phyloP scores from a whole-genome alignment of 2,888 invertebrate species.

The Ischnura elegans region DNA sequence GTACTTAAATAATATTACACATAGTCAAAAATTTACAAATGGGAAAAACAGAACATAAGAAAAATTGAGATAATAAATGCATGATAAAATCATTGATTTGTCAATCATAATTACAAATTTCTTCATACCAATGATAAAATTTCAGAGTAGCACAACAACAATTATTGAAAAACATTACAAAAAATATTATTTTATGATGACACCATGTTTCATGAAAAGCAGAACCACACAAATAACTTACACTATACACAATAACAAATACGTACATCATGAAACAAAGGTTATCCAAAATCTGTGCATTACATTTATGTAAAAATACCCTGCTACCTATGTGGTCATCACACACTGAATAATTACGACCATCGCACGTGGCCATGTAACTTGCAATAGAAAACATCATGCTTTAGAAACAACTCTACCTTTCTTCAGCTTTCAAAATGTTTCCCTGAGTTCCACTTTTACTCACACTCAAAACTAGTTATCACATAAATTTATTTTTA shows the following conservation, averaged over 20 bases:
- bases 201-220: conserved; percentile 25
- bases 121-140: background rate
- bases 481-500: conserved; percentile 41
- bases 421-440: background rate
- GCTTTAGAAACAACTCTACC: conserved; percentile 1
- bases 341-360: conserved; percentile 22
- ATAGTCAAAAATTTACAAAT: conserved; percentile 55
- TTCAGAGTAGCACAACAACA: background rate
- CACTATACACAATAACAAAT: conserved; percentile 9
- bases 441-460: conserved; percentile 56
- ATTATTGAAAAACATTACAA: conserved; percentile 2
- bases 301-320: background rate
- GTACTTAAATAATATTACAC: conserved; percentile 61
- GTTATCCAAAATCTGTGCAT: conserved; percentile 44
- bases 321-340: conserved; percentile 44
- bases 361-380: background rate
- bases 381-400: conserved; percentile 22
- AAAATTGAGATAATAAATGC: conserved; percentile 46
- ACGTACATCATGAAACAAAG: background rate
- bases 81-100: background rate
- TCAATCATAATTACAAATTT: conserved; percentile 4
- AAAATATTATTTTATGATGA: background rate
- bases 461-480: background rate
- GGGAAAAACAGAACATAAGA: background rate
- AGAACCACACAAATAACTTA: conserved; percentile 7